Evolutionary conservation across 2,888 invertebrate genomes (phyloP).

Genomic region (Trachelus tabidus): DNA sequence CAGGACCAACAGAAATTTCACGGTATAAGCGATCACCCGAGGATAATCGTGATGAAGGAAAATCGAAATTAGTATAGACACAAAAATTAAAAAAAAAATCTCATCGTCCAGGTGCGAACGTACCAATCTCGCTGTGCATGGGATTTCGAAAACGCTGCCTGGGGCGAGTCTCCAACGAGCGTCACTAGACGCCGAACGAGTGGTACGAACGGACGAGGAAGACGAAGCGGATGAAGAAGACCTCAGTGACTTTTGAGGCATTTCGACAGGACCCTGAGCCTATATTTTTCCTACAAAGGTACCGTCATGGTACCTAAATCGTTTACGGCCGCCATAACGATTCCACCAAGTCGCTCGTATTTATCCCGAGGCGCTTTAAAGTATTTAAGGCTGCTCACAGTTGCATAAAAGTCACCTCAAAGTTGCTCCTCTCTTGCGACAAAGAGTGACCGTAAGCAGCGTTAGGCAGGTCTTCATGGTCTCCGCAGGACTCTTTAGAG

Average conservation of each 20-base stretch:
- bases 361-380: constrained; percentile 32
- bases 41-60: background rate
- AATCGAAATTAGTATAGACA: background rate
- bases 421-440: constrained; percentile 24
- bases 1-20: background rate
- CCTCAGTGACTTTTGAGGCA: constrained; percentile 28
- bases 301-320: constrained; percentile 45
- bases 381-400: constrained; percentile 34
- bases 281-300: constrained; percentile 51
- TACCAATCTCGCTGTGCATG: background rate
- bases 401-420: constrained; percentile 36
- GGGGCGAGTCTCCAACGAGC: background rate
- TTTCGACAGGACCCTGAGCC: constrained; percentile 31
- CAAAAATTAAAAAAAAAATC: background rate
- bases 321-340: constrained; percentile 47
- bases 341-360: constrained; percentile 15
- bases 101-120: background rate
- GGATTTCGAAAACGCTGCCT: background rate
- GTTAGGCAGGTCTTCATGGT: background rate
- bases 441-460: background rate
- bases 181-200: background rate
- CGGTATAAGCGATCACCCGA: background rate
- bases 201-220: constrained; percentile 23
- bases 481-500: background rate
- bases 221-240: constrained; percentile 6